Conservation (phyloP, 2,113 vertebrate species). For the Equus quagga region DNA sequence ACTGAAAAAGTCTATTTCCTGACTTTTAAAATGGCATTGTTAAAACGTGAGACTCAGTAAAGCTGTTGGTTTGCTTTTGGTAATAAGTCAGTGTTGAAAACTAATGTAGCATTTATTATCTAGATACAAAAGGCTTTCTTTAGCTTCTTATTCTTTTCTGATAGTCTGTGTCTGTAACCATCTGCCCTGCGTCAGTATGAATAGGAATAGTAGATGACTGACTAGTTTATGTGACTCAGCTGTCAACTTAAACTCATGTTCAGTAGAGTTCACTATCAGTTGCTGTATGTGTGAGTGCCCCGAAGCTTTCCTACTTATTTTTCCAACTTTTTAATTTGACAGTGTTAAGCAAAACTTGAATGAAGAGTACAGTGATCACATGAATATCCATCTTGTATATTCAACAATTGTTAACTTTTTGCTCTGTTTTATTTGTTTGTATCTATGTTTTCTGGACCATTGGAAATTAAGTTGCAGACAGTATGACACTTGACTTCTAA, state of each 20-base stretch:
- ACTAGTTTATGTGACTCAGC: neutral
- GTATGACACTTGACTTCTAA: neutral
- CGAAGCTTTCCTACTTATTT: constrained; percentile 10
- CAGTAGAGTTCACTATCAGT: neutral
- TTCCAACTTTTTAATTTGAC: constrained; percentile 46
- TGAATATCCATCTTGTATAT: neutral
- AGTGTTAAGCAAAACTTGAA: constrained; percentile 19
- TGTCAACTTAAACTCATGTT: constrained; percentile 52
- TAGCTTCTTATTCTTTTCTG: constrained; percentile 35
- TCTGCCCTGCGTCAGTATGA: neutral
- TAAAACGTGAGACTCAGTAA: constrained; percentile 46
- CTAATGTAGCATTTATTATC: constrained; percentile 6
- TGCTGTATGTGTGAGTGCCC: neutral
- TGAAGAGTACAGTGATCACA: neutral
- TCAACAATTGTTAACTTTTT: constrained; percentile 32
- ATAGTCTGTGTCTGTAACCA: neutral
- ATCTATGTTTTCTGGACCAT: neutral
- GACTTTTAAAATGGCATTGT: neutral
- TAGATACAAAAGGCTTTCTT: neutral
- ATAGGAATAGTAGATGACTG: neutral
- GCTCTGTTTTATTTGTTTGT: neutral
- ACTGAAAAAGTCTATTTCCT: constrained; percentile 18
- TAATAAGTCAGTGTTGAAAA: constrained; percentile 43
- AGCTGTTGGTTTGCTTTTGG: constrained; percentile 48
- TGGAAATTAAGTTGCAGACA: constrained; percentile 36